Conservation (phyloP, 2,888 invertebrate species). For the Rhopalosiphum nymphaeae region DNA sequence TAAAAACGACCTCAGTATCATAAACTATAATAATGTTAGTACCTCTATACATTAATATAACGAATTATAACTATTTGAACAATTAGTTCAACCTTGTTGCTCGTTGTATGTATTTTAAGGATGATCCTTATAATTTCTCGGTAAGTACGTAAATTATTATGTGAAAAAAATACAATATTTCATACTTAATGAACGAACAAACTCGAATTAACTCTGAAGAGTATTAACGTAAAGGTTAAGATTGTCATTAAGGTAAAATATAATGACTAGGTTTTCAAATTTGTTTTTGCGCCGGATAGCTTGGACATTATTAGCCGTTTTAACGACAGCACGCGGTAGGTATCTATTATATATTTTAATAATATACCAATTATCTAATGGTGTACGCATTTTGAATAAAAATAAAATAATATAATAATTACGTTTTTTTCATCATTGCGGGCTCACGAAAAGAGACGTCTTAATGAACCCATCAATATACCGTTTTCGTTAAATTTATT, state of each 20-base stretch:
- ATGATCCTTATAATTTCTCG: not conserved
- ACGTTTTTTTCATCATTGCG: not conserved
- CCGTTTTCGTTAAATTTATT: not conserved
- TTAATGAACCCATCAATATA: constrained; percentile 40
- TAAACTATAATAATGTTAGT: not conserved
- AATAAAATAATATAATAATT: constrained; percentile 4
- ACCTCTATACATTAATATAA: not conserved
- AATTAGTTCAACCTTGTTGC: not conserved
- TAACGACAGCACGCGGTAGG: not conserved
- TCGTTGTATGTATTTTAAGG: not conserved
- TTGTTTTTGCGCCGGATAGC: not conserved
- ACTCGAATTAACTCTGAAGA: constrained; percentile 15
- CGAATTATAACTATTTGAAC: not conserved
- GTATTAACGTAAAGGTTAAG: constrained; percentile 16
- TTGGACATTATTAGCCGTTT: not conserved
- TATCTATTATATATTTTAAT: not conserved
- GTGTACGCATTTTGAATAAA: not conserved
- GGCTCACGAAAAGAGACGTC: not conserved
- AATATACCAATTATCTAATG: constrained; percentile 8
- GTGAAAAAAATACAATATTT: not conserved
- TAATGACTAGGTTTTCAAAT: constrained; percentile 18
- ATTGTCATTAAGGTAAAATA: constrained; percentile 4
- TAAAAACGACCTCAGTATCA: not conserved
- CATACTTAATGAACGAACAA: constrained; percentile 6
- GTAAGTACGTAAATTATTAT: not conserved